phyloP scores from a whole-genome alignment of 2,888 invertebrate genomes.

The Biston stratarius region DNA sequence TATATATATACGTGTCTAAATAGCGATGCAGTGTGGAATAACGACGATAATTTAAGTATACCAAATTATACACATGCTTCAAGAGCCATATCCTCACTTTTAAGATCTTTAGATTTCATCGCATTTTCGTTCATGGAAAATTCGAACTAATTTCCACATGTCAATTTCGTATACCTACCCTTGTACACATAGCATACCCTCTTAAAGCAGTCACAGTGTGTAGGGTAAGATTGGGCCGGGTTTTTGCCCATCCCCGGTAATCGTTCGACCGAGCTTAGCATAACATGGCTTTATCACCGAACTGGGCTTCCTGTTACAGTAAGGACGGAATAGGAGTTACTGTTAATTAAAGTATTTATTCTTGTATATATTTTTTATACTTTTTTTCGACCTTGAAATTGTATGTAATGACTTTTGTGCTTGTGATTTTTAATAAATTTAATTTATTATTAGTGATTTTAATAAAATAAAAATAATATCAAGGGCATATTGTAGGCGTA shows the following conservation, averaged over 20 bases:
- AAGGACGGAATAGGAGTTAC: neutral
- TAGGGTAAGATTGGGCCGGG: conserved; percentile 26
- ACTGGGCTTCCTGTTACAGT: neutral
- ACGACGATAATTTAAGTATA: too few relatives aligned
- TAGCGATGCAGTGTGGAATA: too few relatives aligned
- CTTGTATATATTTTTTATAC: too few relatives aligned
- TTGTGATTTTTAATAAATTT: too few relatives aligned
- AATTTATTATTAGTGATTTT: too few relatives aligned
- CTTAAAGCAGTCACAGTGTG: conserved; percentile 16
- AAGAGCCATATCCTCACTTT: neutral
- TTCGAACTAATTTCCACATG: neutral
- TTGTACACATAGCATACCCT: conserved; percentile 1
- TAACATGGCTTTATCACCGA: conserved; percentile 28
- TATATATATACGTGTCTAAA: too few relatives aligned
- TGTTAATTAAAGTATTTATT: too few relatives aligned
- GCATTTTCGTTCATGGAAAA: neutral
- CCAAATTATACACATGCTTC: too few relatives aligned
- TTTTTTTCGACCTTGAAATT: too few relatives aligned
- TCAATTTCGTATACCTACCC: conserved; percentile 6
- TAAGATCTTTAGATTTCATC: neutral
- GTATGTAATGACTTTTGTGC: too few relatives aligned
- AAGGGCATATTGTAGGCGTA: too few relatives aligned
- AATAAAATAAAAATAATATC: too few relatives aligned
- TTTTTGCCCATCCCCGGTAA: conserved; percentile 29
- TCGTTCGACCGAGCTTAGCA: conserved; percentile 31